Base-by-base conservation (phyloP, 2,888 invertebrate genomes). In the Notocelia uddmanniana region DNA sequence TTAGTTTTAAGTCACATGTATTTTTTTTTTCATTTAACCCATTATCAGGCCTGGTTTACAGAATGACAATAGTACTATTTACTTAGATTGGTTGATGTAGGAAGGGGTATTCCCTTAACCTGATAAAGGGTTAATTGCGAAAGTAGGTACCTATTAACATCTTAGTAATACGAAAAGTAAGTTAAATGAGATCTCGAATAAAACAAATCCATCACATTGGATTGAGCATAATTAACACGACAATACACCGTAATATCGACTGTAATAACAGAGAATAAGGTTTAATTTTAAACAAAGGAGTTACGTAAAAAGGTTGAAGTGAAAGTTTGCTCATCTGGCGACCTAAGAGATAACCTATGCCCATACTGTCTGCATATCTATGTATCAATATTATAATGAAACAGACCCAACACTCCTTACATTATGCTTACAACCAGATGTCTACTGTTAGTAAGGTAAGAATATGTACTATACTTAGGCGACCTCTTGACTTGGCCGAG, bases 311-410 rank as follows among this genome's bases (percentile, higher is more conserved):
- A 57, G 63, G 48, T 50, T 41, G 0, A 45, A 63, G 63, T 63
- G 69, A 63, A 69, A 69, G 74, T 74, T 23, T 37, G 62, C 34
- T 23, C 74, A 66, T 74, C 71, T 64, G 68, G 54, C 34, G 68
- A 64, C 60, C 69, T 69, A 34, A 59, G 19, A 57, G 66, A 59
- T 74, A 70, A 74, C 70, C 73, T 52, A 50, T 62, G 69, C 19
- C 57, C 62, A 55, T 52, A 63, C 57, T 62, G 67, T 70, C 64
- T 69, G 63, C n/a, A 18, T 21, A 57, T 48, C 48, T 19, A 18
- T 21, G 68, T 59, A 68, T 48, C 55, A 26, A 26, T 55, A 31
- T 55, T 26, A 55, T 26, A 55, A 5, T 2, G 2, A 57, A 34
- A 57, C 34, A 18, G 34, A 11, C 18, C 11, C 18, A 11, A 34